phyloP scores from a whole-genome alignment of 1,140 invertebrate genomes.

The Drosophila albomicans region DNA sequence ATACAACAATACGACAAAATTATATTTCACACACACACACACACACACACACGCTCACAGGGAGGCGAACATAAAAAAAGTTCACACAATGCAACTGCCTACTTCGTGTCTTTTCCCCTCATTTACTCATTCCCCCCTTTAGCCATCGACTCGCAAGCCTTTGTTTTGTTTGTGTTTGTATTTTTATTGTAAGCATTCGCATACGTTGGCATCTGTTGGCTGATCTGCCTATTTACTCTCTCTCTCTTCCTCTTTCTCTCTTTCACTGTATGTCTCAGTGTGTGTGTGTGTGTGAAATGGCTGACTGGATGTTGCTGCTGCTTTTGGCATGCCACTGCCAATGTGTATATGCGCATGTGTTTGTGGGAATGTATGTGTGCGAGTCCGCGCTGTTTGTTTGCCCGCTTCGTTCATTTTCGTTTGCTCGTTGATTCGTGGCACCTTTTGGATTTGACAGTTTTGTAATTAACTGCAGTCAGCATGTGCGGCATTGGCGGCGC shows the following conservation, averaged over 20 bases:
- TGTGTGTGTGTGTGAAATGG: slow-evolving; percentile 46
- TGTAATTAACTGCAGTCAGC: slow-evolving; percentile 83
- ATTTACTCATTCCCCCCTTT: background rate
- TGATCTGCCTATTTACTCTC: slow-evolving; percentile 73
- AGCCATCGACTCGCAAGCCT: slow-evolving; percentile 15
- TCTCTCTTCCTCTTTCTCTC: slow-evolving; percentile 12
- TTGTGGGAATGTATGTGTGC: slow-evolving; percentile 17
- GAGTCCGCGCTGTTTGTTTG: slow-evolving; percentile 48
- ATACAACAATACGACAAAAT: slow-evolving; percentile 81
- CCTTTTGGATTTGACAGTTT: slow-evolving; percentile 84
- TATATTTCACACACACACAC: slow-evolving; percentile 66
- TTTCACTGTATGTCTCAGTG: background rate
- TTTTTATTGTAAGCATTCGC: slow-evolving; percentile 63
- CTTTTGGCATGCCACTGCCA: slow-evolving; percentile 43
- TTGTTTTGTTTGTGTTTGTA: slow-evolving; percentile 70
- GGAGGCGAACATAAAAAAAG: slow-evolving; percentile 49
- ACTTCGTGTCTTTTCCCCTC: background rate
- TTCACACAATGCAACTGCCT: slow-evolving; percentile 71
- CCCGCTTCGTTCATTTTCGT: slow-evolving; percentile 44
- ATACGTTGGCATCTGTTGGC: slow-evolving; percentile 64
- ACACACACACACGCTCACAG: slow-evolving; percentile 15
- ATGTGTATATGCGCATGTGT: slow-evolving; percentile 14
- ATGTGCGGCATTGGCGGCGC: slow-evolving; percentile 56
- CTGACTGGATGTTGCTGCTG: slow-evolving; percentile 51
- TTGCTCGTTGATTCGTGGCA: slow-evolving; percentile 77